Evolutionary conservation across 2,113 vertebrate species (phyloP).

Genomic region (Epinephelus cyanopodus): DNA sequence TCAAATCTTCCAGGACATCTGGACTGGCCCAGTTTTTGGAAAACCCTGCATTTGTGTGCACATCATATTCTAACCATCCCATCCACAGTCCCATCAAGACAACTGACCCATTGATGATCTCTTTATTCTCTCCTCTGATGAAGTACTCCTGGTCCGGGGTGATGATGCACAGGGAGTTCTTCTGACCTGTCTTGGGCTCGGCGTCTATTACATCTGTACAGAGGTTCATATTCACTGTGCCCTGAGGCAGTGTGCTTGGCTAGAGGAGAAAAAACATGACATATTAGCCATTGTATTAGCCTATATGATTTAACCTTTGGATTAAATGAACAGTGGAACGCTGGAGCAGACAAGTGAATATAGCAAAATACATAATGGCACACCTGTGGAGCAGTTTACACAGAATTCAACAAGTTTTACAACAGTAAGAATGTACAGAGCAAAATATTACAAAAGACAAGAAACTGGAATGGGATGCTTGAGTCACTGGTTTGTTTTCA

Average conservation of each 20-base stretch:
- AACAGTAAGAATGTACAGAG: not conserved
- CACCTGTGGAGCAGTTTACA: not conserved
- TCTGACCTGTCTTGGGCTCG: slow-evolving; percentile 87
- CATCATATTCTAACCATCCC: not conserved
- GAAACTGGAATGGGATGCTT: slow-evolving; percentile 4
- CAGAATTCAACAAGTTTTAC: not conserved
- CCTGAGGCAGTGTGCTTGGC: slow-evolving; percentile 88
- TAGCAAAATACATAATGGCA: not conserved
- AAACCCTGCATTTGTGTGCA: too few species aligned
- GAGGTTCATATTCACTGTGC: slow-evolving; percentile 89
- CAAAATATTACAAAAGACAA: not conserved
- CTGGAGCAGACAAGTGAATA: not conserved
- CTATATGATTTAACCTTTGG: not conserved
- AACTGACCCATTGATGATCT: slow-evolving; percentile 87
- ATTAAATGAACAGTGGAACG: not conserved
- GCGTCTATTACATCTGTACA: slow-evolving; percentile 86
- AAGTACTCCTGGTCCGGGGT: slow-evolving; percentile 88
- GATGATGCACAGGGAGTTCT: slow-evolving; percentile 87
- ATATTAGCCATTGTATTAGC: not conserved
- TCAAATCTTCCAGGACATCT: too few species aligned
- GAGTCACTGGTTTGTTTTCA: slow-evolving; percentile 21
- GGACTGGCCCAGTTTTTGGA: too few species aligned
- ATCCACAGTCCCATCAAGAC: not conserved
- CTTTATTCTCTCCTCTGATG: slow-evolving; percentile 87
- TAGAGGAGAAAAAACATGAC: slow-evolving; percentile 55